Evolutionary conservation across 2,797 vertebrate genomes (phyloP).

Genomic region (Aeoliscus strigatus): DNA sequence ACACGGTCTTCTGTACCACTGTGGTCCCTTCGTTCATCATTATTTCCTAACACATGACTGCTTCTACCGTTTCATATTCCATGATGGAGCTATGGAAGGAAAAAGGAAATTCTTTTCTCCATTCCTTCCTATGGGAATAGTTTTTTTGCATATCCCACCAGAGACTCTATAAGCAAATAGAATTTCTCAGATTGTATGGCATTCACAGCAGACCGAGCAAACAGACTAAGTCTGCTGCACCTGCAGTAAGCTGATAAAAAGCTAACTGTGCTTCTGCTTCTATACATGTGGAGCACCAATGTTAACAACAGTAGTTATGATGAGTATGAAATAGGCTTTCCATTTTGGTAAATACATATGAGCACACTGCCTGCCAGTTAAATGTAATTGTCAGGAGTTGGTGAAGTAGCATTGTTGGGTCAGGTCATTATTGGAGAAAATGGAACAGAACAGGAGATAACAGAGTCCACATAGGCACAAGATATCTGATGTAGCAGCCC

Average conservation of each 20-base stretch:
- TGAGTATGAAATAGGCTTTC: too few species aligned
- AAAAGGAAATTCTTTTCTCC: constrained; percentile 16
- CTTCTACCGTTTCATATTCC: constrained; percentile 47
- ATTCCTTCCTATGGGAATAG: constrained; percentile 19
- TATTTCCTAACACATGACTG: constrained; percentile 56
- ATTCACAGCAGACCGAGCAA: constrained; percentile 7
- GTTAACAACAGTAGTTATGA: too few species aligned
- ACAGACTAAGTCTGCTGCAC: constrained; percentile 5
- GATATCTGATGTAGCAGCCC: constrained; percentile 43
- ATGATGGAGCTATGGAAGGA: constrained; percentile 41
- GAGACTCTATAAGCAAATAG: constrained; percentile 38
- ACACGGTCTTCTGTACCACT: constrained; percentile 43
- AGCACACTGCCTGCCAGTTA: too few species aligned
- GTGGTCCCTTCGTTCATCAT: constrained; percentile 57
- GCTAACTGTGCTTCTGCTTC: not conserved
- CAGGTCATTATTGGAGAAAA: constrained; percentile 16
- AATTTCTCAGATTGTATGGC: constrained; percentile 27
- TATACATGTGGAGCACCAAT: not conserved
- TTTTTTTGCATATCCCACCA: constrained; percentile 40
- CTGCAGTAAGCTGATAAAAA: not conserved
- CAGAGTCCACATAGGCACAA: constrained; percentile 13
- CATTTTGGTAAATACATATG: too few species aligned
- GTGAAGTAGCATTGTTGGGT: too few species aligned
- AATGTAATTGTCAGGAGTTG: too few species aligned
- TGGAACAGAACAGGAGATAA: constrained; percentile 17